Evolutionary conservation across 2,113 vertebrate species (phyloP).

Genomic region (Scophthalmus maximus): DNA sequence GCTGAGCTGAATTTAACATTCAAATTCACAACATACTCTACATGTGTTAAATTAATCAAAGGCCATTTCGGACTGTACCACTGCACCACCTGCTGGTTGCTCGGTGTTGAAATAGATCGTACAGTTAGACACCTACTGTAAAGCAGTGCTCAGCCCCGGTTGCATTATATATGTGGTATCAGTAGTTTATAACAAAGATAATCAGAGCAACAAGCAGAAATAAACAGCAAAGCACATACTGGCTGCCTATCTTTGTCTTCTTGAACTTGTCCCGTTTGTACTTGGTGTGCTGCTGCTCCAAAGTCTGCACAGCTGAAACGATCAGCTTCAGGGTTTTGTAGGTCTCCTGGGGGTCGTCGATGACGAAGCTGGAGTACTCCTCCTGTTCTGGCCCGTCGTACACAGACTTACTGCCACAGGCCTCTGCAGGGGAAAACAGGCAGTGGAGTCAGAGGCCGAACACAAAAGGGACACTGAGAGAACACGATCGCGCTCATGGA

Average conservation of each 20-base stretch:
- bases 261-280: constrained; percentile 96
- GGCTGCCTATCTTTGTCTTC: constrained; percentile 98
- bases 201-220: not conserved
- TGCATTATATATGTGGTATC: too few relatives aligned
- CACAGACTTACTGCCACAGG: constrained; percentile 96
- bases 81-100: constrained; percentile 31
- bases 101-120: not conserved
- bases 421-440: constrained; percentile 83
- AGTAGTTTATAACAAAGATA: not conserved
- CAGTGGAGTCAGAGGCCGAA: not conserved
- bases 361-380: constrained; percentile 94
- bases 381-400: constrained; percentile 96
- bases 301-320: constrained; percentile 87
- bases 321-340: constrained; percentile 94
- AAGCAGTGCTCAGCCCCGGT: too few relatives aligned
- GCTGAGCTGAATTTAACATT: too few relatives aligned
- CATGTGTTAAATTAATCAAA: not conserved
- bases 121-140: too few relatives aligned
- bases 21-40: not conserved
- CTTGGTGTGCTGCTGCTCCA: constrained; percentile 95
- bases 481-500: too few relatives aligned
- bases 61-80: not conserved
- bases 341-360: constrained; percentile 96
- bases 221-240: constrained; percentile 84
- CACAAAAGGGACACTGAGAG: not conserved